Evolutionary conservation across 1,140 invertebrate genomes (phyloP).

Genomic region (Agrypnia vestita): DNA sequence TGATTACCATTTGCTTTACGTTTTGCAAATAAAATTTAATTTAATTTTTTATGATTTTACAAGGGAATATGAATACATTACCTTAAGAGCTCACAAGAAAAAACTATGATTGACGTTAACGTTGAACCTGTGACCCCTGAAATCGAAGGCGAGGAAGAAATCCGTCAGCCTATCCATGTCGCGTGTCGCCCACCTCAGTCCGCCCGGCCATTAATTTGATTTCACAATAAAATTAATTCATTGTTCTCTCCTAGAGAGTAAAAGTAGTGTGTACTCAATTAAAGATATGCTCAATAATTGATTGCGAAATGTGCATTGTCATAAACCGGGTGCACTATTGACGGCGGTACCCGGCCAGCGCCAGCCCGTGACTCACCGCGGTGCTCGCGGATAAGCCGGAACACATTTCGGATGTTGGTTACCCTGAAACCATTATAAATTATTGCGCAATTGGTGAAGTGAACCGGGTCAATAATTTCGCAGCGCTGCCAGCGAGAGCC

Average conservation of each 20-base stretch:
- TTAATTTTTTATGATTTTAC: no score
- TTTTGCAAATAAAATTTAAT: no score
- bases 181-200: background rate
- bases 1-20: no score
- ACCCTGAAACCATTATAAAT: constrained; percentile 27
- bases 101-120: constrained; percentile 17
- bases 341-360: background rate
- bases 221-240: background rate
- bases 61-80: no score
- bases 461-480: constrained; percentile 51
- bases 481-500: background rate
- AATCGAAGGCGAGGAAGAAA: constrained; percentile 10
- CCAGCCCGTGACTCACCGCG: background rate
- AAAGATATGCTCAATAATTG: constrained; percentile 17
- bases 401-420: constrained; percentile 43
- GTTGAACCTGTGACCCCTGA: constrained; percentile 21
- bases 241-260: background rate
- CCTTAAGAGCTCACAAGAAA: background rate
- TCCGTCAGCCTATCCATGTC: background rate
- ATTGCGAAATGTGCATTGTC: constrained; percentile 19
- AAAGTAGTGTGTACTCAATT: constrained; percentile 3
- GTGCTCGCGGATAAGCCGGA: constrained; percentile 39
- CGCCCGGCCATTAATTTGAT: background rate
- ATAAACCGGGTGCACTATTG: constrained; percentile 28
- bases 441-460: constrained; percentile 35